These are phyloP conservation scores for Sciaenops ocellatus DNA, from an alignment of 2,797 vertebrate genomes.

Conservation along the genomic window DNA sequence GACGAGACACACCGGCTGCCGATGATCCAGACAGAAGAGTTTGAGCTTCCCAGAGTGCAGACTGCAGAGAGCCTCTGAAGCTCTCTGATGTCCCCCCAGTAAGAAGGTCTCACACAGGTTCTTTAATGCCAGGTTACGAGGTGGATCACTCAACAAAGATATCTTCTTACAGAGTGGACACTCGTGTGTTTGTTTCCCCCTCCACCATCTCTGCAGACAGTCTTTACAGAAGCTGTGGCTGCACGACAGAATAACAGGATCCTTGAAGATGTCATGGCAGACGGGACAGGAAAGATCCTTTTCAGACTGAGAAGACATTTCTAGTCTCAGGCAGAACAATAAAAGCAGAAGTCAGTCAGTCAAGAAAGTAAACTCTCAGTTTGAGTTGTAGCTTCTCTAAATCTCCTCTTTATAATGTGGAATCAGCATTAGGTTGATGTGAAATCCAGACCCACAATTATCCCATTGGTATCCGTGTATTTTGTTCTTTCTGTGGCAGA, in stretches of 20 bases:
- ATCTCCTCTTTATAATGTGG: not conserved
- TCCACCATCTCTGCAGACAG: slow-evolving; percentile 31
- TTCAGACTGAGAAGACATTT: slow-evolving; percentile 14
- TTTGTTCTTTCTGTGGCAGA: not conserved
- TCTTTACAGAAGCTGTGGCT: slow-evolving; percentile 49
- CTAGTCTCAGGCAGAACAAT: not conserved
- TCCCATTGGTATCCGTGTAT: not conserved
- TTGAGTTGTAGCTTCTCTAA: not conserved
- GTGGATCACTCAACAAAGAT: fast-evolving
- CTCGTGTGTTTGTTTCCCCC: fast-evolving
- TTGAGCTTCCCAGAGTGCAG: slow-evolving; percentile 22
- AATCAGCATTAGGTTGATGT: not conserved
- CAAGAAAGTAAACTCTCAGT: not conserved
- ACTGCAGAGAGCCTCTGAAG: slow-evolving; percentile 11
- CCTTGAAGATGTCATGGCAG: slow-evolving; percentile 11
- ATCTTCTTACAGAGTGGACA: not conserved
- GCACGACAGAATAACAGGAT: slow-evolving; percentile 22
- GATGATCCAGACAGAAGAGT: slow-evolving; percentile 41
- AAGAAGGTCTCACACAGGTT: slow-evolving; percentile 31
- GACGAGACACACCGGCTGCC: slow-evolving; percentile 29
- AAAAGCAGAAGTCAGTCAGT: not conserved
- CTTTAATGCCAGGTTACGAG: slow-evolving; percentile 5
- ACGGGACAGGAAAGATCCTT: not conserved
- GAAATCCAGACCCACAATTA: not conserved
- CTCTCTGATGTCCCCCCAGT: not conserved